Percentiles rank a stretch among this genome's conserved stretches.
These are phyloP conservation scores for Melanostoma mellinum DNA, from an alignment of 2,888 invertebrate species.

Conservation along the genomic window DNA sequence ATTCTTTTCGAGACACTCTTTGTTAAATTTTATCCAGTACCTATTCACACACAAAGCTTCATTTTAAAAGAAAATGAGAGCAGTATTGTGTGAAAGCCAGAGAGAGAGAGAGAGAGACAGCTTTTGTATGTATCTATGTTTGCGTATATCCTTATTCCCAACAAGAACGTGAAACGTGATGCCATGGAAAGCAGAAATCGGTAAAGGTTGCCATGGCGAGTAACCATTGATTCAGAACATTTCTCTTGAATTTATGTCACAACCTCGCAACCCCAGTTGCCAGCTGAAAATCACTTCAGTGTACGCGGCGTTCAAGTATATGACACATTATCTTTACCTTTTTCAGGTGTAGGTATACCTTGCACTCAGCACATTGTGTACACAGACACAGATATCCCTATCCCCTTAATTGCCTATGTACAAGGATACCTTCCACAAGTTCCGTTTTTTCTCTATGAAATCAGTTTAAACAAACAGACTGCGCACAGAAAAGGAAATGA, in stretches of 20 bases:
- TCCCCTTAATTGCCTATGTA: slow-evolving; percentile 59
- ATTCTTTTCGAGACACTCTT: too few relatives aligned
- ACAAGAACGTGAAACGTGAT: not conserved
- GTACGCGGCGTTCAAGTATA: slow-evolving; percentile 44
- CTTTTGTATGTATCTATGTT: too few relatives aligned
- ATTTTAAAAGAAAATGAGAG: too few relatives aligned
- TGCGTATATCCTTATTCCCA: too few relatives aligned
- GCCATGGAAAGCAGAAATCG: slow-evolving; percentile 19
- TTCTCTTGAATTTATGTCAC: slow-evolving; percentile 56
- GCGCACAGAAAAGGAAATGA: not conserved
- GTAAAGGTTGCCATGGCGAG: slow-evolving; percentile 59
- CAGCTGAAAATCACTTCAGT: slow-evolving; percentile 54
- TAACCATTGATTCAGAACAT: slow-evolving; percentile 54
- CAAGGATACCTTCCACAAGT: slow-evolving; percentile 25
- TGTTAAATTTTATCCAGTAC: too few relatives aligned
- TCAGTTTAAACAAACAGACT: slow-evolving; percentile 63
- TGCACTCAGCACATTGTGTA: not conserved
- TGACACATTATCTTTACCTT: slow-evolving; percentile 61
- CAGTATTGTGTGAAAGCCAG: too few relatives aligned
- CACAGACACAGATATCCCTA: slow-evolving; percentile 19
- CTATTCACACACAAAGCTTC: too few relatives aligned
- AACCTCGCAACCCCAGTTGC: slow-evolving; percentile 28
- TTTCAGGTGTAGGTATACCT: slow-evolving; percentile 1
- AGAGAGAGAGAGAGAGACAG: too few relatives aligned
- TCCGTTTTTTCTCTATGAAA: slow-evolving; percentile 39